Conservation (phyloP, 1,140 invertebrate genomes). For the Samia ricini region DNA sequence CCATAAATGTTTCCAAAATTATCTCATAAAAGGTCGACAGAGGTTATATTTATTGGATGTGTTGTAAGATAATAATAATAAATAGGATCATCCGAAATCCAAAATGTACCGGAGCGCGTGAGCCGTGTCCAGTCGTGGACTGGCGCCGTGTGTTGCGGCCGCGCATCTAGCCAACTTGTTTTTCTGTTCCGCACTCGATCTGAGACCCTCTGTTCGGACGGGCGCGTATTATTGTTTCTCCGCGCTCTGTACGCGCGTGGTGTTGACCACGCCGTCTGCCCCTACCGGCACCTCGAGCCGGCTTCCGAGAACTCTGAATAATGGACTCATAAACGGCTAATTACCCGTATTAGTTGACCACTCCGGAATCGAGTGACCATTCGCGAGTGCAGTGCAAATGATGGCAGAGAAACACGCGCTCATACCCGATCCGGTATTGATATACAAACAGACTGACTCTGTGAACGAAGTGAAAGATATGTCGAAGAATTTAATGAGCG, state of each 20-base stretch:
- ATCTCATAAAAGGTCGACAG: slow-evolving; percentile 18
- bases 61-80: slow-evolving; percentile 11
- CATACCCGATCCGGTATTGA: slow-evolving; percentile 46
- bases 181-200: slow-evolving; percentile 33
- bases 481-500: slow-evolving; percentile 66
- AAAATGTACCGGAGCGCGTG: slow-evolving; percentile 30
- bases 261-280: slow-evolving; percentile 20
- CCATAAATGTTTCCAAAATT: slow-evolving; percentile 13
- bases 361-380: slow-evolving; percentile 28
- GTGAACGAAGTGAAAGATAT: slow-evolving; percentile 60
- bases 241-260: slow-evolving; percentile 36
- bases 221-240: slow-evolving; percentile 24
- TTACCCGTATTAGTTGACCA: slow-evolving; percentile 27
- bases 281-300: slow-evolving; percentile 19
- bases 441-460: slow-evolving; percentile 58
- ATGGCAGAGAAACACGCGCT: slow-evolving; percentile 58
- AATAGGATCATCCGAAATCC: slow-evolving; percentile 12
- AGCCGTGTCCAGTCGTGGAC: slow-evolving; percentile 27
- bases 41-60: slow-evolving; percentile 18
- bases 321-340: slow-evolving; percentile 55
- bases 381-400: slow-evolving; percentile 48
- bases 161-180: slow-evolving; percentile 19
- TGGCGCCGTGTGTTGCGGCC: slow-evolving; percentile 13
- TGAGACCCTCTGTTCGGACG: slow-evolving; percentile 36
- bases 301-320: slow-evolving; percentile 44